These are phyloP conservation scores for Capitulum mitella DNA, from an alignment of 2,888 invertebrate genomes.

Conservation along the genomic window DNA sequence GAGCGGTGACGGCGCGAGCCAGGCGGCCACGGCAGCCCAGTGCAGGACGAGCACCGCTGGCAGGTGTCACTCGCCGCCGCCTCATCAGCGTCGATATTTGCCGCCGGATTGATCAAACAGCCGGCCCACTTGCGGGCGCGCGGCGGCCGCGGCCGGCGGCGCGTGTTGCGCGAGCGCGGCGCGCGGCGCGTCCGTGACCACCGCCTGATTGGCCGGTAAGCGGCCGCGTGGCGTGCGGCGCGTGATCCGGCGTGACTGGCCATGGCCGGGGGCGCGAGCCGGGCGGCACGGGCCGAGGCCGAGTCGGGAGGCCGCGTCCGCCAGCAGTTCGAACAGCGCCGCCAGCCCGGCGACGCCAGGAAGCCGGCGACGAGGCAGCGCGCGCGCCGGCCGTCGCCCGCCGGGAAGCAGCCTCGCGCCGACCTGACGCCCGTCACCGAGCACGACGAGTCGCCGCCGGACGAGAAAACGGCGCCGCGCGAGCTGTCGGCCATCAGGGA, in stretches of 20 bases:
- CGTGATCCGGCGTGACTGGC: not conserved
- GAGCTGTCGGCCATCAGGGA: constrained; percentile 5
- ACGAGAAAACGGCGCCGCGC: not conserved
- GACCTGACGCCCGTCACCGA: not conserved
- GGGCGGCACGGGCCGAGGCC: not conserved
- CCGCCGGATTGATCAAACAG: not conserved
- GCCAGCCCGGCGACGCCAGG: not conserved
- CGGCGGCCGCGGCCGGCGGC: not conserved
- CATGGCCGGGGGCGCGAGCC: not conserved
- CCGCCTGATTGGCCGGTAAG: not conserved
- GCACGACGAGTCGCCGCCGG: not conserved
- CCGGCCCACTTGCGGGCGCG: not conserved
- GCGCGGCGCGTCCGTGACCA: not conserved
- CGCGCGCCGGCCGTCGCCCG: not conserved
- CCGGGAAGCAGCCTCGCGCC: not conserved
- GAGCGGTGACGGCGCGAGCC: too few relatives aligned
- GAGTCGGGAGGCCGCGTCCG: not conserved
- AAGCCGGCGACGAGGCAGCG: not conserved
- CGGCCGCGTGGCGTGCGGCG: too few relatives aligned
- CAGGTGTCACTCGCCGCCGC: too few relatives aligned
- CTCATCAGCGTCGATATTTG: too few relatives aligned
- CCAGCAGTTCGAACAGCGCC: not conserved
- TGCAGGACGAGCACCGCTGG: too few relatives aligned
- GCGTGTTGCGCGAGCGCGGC: not conserved
- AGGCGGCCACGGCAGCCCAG: too few relatives aligned